Evolutionary conservation across 1,140 invertebrate species (phyloP).

Genomic region (Pissodes strobi): DNA sequence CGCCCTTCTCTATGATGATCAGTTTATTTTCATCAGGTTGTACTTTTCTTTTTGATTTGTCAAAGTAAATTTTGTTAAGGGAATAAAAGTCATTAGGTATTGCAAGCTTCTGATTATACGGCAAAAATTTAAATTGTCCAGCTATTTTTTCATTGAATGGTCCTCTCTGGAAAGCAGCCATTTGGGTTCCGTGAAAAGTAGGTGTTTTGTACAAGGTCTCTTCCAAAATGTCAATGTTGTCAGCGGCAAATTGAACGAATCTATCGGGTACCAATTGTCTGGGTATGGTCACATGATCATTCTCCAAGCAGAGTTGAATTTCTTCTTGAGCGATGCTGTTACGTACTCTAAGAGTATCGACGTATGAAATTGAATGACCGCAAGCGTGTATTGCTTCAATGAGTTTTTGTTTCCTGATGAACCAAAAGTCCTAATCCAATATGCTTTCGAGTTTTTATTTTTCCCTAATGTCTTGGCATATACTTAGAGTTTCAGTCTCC

Average conservation of each 20-base stretch:
- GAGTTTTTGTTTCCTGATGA: slow-evolving; percentile 4
- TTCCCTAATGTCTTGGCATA: not conserved
- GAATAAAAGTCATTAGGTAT: slow-evolving; percentile 5
- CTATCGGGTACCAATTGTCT: slow-evolving; percentile 8
- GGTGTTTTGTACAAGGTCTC: slow-evolving; percentile 13
- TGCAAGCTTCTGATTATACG: not conserved
- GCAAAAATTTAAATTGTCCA: not conserved
- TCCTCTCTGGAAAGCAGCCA: slow-evolving; percentile 11
- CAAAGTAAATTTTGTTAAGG: not conserved
- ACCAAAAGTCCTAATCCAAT: not conserved
- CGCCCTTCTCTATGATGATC: no score
- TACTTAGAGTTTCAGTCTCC: not conserved
- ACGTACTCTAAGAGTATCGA: slow-evolving; percentile 4
- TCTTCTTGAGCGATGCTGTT: slow-evolving; percentile 13
- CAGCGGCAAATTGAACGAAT: slow-evolving; percentile 22
- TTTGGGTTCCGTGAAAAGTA: slow-evolving; percentile 23
- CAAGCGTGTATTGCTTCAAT: no score
- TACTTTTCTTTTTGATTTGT: not conserved
- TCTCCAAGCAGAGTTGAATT: no score
- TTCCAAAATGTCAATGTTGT: no score
- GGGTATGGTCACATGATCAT: not conserved
- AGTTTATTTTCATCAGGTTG: no score
- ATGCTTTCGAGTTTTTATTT: not conserved
- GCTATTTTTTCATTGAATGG: not conserved
- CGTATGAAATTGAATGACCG: no score